Evolutionary conservation across 1,140 invertebrate species (phyloP).

Genomic region (Heliconius himera): DNA sequence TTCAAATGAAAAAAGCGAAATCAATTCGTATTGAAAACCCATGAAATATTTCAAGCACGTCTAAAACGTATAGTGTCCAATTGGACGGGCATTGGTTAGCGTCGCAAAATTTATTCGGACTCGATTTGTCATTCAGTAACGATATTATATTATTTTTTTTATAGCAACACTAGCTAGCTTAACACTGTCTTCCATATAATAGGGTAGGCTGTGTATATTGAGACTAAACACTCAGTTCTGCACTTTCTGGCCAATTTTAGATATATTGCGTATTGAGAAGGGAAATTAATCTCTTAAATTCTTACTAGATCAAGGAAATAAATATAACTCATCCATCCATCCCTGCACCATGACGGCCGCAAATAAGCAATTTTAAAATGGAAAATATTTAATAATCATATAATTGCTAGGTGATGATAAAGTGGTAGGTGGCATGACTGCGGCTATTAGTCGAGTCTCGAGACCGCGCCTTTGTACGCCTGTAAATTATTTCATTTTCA

Average conservation of each 20-base stretch:
- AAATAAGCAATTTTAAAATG: constrained; percentile 6
- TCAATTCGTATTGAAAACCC: not conserved
- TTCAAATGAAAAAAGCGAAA: constrained; percentile 3
- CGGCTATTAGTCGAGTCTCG: not conserved
- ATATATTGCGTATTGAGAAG: too few relatives aligned
- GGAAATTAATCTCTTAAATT: too few relatives aligned
- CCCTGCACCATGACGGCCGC: too few relatives aligned
- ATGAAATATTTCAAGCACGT: constrained; percentile 5
- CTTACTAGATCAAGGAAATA: too few relatives aligned
- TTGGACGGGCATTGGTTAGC: not conserved
- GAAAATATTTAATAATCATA: not conserved
- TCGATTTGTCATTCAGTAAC: not conserved
- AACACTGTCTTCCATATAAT: too few relatives aligned
- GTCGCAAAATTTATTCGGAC: not conserved
- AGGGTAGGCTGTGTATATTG: too few relatives aligned
- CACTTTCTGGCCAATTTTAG: not conserved
- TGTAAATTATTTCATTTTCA: not conserved
- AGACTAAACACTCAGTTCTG: too few relatives aligned
- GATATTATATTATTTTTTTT: too few relatives aligned
- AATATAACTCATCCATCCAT: too few relatives aligned
- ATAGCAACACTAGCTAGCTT: too few relatives aligned
- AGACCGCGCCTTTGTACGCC: not conserved
- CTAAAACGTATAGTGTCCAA: not conserved
- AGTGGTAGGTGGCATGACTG: not conserved
- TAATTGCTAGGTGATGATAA: constrained; percentile 2